phyloP scores from a whole-genome alignment of 2,113 vertebrate species.

The Pituophis catenifer region DNA sequence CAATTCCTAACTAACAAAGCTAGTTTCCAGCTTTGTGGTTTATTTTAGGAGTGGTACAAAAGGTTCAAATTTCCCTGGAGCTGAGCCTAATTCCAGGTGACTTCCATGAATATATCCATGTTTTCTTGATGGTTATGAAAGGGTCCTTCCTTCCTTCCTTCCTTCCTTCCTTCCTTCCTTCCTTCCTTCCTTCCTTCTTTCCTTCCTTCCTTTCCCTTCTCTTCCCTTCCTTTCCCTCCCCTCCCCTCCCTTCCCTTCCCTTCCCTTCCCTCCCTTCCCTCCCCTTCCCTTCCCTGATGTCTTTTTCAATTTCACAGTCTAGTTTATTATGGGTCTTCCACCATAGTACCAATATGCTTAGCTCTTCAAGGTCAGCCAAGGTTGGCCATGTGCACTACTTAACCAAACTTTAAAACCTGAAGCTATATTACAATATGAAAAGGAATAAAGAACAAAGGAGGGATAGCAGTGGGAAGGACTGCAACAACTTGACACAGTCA shows the following conservation, averaged over 20 bases:
- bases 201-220: background rate
- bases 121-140: background rate
- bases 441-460: background rate
- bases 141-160: background rate
- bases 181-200: no score
- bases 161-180: no score
- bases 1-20: background rate
- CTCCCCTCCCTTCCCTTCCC: fast-evolving
- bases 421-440: background rate
- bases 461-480: background rate
- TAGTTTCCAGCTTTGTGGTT: background rate
- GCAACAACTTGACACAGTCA: no score
- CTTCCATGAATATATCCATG: background rate
- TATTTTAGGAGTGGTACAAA: background rate
- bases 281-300: no score
- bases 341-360: no score
- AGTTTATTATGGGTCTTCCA: no score
- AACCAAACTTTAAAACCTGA: background rate
- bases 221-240: fast-evolving
- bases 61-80: background rate
- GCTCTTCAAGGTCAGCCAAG: background rate
- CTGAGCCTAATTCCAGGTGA: background rate
- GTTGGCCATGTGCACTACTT: background rate
- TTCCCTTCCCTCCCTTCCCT: no score
- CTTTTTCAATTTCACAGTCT: no score